A percentile compares a stretch with the other conserved stretches of the same genome.
Evolutionary conservation across 2,888 invertebrate genomes (phyloP).

Genomic region (Agapostemon virescens): DNA sequence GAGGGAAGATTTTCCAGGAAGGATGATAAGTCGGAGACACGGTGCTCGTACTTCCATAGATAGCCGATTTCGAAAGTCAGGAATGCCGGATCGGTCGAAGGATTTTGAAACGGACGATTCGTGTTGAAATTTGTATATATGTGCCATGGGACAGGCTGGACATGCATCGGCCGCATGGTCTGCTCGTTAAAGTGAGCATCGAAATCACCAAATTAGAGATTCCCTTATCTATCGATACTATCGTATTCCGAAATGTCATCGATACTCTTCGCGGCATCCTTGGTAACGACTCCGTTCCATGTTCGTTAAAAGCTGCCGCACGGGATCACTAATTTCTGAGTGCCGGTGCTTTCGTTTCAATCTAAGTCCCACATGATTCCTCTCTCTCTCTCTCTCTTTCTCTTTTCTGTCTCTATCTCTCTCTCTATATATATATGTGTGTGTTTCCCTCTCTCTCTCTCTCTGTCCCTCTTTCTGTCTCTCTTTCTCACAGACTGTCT

Average conservation of each 20-base stretch:
- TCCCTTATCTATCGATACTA: conserved; percentile 25
- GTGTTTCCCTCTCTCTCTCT: neutral
- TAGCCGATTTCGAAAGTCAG: conserved; percentile 19
- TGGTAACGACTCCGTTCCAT: neutral
- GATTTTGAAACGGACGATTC: conserved; percentile 2
- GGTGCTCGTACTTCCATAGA: neutral
- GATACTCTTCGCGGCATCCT: conserved; percentile 20
- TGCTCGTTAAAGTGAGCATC: conserved; percentile 48
- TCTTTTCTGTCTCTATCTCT: neutral
- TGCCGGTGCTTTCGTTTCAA: conserved; percentile 5
- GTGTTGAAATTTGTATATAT: neutral
- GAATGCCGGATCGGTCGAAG: neutral
- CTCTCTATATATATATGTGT: too few species aligned
- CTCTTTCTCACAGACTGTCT: neutral
- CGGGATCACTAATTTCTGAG: conserved; percentile 27
- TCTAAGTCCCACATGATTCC: conserved; percentile 20
- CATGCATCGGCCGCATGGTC: conserved; percentile 25
- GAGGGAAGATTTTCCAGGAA: neutral
- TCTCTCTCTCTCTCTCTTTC: neutral
- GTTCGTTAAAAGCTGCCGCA: neutral
- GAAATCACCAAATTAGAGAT: conserved; percentile 53
- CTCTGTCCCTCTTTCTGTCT: neutral
- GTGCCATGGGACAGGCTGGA: neutral
- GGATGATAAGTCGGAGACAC: neutral
- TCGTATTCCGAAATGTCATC: conserved; percentile 2